phyloP scores from a whole-genome alignment of 2,888 invertebrate species.

The Pteria penguin region DNA sequence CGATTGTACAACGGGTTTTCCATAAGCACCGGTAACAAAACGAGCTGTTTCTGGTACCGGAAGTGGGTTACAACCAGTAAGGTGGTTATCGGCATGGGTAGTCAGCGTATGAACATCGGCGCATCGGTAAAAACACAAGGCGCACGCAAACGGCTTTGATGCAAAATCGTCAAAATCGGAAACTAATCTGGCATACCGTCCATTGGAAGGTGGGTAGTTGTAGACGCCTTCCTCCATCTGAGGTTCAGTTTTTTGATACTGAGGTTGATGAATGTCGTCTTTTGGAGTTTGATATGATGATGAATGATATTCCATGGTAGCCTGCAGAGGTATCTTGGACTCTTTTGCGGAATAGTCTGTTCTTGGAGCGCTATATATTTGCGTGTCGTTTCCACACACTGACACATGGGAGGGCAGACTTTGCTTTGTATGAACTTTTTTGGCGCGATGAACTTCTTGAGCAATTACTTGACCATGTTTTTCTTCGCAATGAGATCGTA shows the following conservation, averaged over 20 bases:
- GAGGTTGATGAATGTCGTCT: not conserved
- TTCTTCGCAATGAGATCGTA: conserved; percentile 11
- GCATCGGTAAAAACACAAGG: conserved; percentile 58
- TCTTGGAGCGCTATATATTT: not conserved
- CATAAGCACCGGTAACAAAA: conserved; percentile 22
- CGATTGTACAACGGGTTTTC: not conserved
- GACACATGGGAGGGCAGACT: not conserved
- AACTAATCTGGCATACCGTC: conserved; percentile 53
- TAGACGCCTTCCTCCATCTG: conserved; percentile 33
- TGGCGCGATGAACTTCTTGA: conserved; percentile 13
- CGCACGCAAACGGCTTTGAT: conserved; percentile 55
- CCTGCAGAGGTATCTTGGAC: not conserved
- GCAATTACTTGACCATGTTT: conserved; percentile 10
- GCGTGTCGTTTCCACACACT: not conserved
- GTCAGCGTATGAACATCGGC: conserved; percentile 33
- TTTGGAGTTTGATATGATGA: not conserved
- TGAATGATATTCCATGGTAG: not conserved
- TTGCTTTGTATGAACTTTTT: not conserved
- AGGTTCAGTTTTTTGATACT: not conserved
- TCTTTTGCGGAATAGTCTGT: not conserved
- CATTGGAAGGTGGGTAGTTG: conserved; percentile 39
- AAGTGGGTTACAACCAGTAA: conserved; percentile 50
- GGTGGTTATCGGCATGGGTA: conserved; percentile 53
- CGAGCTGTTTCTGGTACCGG: conserved; percentile 43
- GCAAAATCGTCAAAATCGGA: conserved; percentile 61